A percentile compares a stretch with the other conserved stretches of the same genome.
phyloP scores from a whole-genome alignment of 2,113 vertebrate species.

The Ivindomyrus marchei region DNA sequence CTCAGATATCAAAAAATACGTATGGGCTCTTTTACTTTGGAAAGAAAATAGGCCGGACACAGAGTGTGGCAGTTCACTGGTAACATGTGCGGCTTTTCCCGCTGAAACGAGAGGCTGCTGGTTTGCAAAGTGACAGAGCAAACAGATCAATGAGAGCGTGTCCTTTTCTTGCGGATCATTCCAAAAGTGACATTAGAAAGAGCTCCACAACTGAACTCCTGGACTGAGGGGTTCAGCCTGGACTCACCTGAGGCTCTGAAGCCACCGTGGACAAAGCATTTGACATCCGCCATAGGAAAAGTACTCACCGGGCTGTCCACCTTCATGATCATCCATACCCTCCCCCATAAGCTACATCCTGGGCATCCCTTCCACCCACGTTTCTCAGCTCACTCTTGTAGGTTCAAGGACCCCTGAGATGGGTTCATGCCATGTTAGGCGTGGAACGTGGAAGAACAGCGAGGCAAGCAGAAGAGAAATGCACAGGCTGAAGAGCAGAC shows the following conservation, averaged over 20 bases:
- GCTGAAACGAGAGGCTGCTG: background rate
- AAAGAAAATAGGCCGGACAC: conserved; percentile 15
- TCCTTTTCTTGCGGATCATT: background rate
- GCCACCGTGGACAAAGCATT: background rate
- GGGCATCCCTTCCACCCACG: background rate
- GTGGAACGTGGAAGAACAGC: background rate
- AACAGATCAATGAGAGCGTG: background rate
- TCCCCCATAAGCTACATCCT: background rate
- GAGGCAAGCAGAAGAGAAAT: conserved; percentile 5
- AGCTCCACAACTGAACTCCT: background rate
- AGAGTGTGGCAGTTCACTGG: background rate
- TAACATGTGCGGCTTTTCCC: conserved; percentile 19
- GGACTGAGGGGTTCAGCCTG: background rate
- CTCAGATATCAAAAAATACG: conserved; percentile 35
- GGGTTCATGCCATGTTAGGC: background rate
- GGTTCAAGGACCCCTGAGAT: background rate
- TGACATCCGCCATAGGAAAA: background rate
- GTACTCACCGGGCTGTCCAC: background rate
- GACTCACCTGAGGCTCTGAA: background rate
- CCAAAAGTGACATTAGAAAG: background rate
- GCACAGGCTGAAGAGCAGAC: background rate
- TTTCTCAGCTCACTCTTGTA: background rate
- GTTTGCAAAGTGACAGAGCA: background rate
- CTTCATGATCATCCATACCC: background rate
- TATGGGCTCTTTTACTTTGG: conserved; percentile 14